Conservation (phyloP, 1,140 invertebrate species). For the Atopsyche davidsoni region DNA sequence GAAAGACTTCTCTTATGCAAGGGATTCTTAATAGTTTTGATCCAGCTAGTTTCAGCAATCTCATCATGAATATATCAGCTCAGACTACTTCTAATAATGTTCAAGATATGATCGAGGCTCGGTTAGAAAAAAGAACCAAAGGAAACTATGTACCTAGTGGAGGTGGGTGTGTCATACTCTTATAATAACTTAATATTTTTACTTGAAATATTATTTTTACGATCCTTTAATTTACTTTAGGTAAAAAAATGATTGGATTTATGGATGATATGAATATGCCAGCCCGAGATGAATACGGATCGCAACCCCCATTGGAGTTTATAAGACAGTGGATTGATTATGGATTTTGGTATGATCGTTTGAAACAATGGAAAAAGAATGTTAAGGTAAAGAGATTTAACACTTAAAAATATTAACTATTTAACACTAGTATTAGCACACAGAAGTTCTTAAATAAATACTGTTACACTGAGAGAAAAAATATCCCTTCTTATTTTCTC, state of each 20-base stretch:
- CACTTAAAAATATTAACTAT: too few species aligned
- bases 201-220: too few species aligned
- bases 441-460: too few species aligned
- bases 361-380: constrained; percentile 66
- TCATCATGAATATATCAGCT: constrained; percentile 80
- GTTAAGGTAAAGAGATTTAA: constrained; percentile 62
- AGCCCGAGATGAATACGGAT: constrained; percentile 77
- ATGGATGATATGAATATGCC: constrained; percentile 91
- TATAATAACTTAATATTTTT: too few species aligned
- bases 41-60: constrained; percentile 53
- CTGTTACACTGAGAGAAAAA: too few species aligned
- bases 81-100: constrained; percentile 71
- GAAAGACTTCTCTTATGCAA: constrained; percentile 72
- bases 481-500: too few species aligned
- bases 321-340: constrained; percentile 82
- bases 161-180: constrained; percentile 36
- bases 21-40: constrained; percentile 60
- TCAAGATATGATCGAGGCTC: constrained; percentile 72
- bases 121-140: constrained; percentile 78
- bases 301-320: constrained; percentile 78
- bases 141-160: constrained; percentile 68
- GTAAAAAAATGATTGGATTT: constrained; percentile 74
- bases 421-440: too few species aligned
- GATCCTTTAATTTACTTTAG: constrained; percentile 29
- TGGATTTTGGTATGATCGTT: constrained; percentile 77